phyloP scores from a whole-genome alignment of 2,113 vertebrate species.

The Furnarius figulus region DNA sequence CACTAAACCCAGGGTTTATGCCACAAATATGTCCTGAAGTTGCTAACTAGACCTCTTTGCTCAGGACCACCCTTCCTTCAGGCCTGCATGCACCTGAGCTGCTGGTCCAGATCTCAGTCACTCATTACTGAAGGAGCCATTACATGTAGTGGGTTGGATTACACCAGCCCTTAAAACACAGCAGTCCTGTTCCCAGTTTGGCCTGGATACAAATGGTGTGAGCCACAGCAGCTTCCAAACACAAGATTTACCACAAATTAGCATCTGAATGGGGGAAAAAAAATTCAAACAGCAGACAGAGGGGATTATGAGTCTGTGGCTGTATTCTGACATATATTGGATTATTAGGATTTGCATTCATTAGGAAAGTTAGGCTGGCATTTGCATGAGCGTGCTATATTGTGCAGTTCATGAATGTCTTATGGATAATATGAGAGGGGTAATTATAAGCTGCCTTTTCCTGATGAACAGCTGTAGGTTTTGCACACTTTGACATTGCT shows the following conservation, averaged over 20 bases:
- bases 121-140: not conserved
- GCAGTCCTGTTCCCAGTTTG: not conserved
- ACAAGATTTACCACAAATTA: not conserved
- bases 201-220: not conserved
- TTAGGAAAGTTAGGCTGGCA: not conserved
- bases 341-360: conserved; percentile 34
- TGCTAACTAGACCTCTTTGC: not conserved
- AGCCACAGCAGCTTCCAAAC: not conserved
- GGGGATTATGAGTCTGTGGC: not conserved
- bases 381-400: not conserved
- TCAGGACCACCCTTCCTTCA: not conserved
- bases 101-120: not conserved
- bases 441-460: not conserved
- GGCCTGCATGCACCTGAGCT: not conserved
- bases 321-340: not conserved
- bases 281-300: not conserved
- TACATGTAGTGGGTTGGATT: not conserved
- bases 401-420: not conserved
- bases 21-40: not conserved
- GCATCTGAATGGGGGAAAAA: not conserved
- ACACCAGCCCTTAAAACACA: not conserved
- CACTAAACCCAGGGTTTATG: not conserved
- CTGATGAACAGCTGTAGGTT: not conserved
- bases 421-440: not conserved
- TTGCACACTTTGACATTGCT: not conserved